These are phyloP conservation scores for Drosophila athabasca DNA, from an alignment of 1,140 invertebrate species.

Conservation along the genomic window DNA sequence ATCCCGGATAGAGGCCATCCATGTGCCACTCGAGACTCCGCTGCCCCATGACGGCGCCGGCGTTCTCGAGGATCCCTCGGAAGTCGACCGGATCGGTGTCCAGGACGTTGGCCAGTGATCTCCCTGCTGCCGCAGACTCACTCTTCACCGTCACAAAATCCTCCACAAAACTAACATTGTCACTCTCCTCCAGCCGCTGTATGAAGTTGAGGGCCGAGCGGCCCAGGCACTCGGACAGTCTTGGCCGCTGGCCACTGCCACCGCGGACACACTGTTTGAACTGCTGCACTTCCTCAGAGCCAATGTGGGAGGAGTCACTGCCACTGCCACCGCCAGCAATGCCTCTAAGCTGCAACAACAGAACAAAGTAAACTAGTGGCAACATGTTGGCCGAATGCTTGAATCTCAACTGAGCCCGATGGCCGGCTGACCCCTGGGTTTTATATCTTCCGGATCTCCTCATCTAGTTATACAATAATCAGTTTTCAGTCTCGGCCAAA, in stretches of 20 bases:
- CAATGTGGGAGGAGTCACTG: conserved; percentile 41
- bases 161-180: conserved; percentile 87
- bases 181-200: conserved; percentile 87
- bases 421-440: conserved; percentile 58
- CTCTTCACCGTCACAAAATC: conserved; percentile 86
- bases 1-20: conserved; percentile 88
- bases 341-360: conserved; percentile 30
- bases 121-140: conserved; percentile 84
- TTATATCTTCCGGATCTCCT: conserved; percentile 36
- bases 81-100: conserved; percentile 90
- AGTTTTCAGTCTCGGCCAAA: conserved; percentile 51
- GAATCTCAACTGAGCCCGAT: conserved; percentile 51
- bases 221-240: conserved; percentile 86
- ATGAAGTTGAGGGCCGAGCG: conserved; percentile 87
- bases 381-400: conserved; percentile 35
- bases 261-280: conserved; percentile 74
- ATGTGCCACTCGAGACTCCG: conserved; percentile 90
- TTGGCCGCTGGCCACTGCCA: conserved; percentile 40
- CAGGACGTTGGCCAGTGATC: conserved; percentile 85
- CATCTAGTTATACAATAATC: conserved; percentile 66
- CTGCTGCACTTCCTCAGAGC: conserved; percentile 46
- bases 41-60: conserved; percentile 88
- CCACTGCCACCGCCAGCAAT: conserved; percentile 18
- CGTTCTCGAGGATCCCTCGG: conserved; percentile 88
- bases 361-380: conserved; percentile 13